phyloP scores from a whole-genome alignment of 2,113 vertebrate species.

The Dendrocopos noguchii region DNA sequence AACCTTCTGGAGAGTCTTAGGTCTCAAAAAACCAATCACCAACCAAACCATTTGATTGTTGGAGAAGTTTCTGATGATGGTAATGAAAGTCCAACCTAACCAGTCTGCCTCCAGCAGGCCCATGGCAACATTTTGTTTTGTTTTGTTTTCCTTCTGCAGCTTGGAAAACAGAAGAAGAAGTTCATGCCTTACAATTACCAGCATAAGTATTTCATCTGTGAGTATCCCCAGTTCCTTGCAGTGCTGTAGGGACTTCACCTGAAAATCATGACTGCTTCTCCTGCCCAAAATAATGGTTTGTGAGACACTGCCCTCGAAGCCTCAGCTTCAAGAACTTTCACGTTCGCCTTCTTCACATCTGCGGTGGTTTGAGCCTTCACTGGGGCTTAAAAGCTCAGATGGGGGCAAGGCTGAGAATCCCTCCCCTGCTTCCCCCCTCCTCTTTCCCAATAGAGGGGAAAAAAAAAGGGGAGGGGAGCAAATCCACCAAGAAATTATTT shows the following conservation, averaged over 20 bases:
- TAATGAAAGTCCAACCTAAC: too few species aligned
- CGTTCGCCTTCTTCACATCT: accelerated
- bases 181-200: constrained; percentile 86
- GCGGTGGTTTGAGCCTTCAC: too few species aligned
- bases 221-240: constrained; percentile 51
- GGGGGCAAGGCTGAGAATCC: too few species aligned
- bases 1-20: neutral
- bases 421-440: too few species aligned
- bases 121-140: neutral
- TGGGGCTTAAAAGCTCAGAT: too few species aligned
- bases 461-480: too few species aligned
- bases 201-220: constrained; percentile 83
- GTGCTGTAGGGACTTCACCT: neutral
- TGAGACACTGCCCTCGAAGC: neutral
- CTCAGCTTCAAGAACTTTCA: neutral
- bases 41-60: too few species aligned
- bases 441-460: too few species aligned
- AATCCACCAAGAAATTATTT: too few species aligned
- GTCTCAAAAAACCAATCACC: neutral
- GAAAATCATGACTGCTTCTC: neutral
- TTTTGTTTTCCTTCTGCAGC: constrained; percentile 62
- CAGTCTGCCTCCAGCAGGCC: neutral
- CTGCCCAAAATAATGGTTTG: neutral
- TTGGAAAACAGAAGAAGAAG: constrained; percentile 84
- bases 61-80: too few species aligned